Base-by-base conservation (phyloP, 2,888 invertebrate species). In the Stenodera caucasica region DNA sequence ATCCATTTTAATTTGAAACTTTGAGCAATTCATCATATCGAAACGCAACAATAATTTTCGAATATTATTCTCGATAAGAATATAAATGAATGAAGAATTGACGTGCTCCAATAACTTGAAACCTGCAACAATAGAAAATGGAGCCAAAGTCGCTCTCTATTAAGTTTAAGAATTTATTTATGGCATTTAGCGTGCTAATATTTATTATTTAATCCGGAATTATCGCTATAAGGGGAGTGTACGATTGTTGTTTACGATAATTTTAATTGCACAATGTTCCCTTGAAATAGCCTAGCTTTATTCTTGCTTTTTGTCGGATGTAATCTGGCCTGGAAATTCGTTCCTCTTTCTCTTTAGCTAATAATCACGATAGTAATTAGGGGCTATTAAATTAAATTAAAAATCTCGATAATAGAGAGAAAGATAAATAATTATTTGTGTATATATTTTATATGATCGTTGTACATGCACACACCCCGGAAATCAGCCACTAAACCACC, bases 201-300 rank as follows among this genome's bases (percentile, higher is more conserved):
- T 67, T 66, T 69, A 68, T 67, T 65, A 67, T 63, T 63, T 67
- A 58, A 61, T 58, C 65, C 60, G 53, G 55, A 54, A 60, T 61
- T 68, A 68, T 67, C 68, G 66, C 59, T 32, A 8, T 40, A 40
- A 40, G 53, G 66, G 65, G 69, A 55, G 69, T 67, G 67, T 57
- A 37, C 67, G 67, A 67, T 67, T 57, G 59, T 51, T 55, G 61
- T 49, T 55, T 18, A 55, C 50, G 68, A 68, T 68, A 63, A 65
- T 63, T 64, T 63, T 69, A 69, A 69, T 68, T 67, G 67, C 67
- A 63, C 63, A 60, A 61, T 67, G 66, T 67, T 68, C 67, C 65
- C 70, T 68, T 68, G 67, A 70, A 70, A 70, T 67, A 67, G 64
- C 67, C 65, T 18, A 53, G 63, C 63, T 53, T 51, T 37, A 40